These are phyloP conservation scores for Podarcis cretensis DNA, from an alignment of 2,113 vertebrate genomes.

Conservation along the genomic window DNA sequence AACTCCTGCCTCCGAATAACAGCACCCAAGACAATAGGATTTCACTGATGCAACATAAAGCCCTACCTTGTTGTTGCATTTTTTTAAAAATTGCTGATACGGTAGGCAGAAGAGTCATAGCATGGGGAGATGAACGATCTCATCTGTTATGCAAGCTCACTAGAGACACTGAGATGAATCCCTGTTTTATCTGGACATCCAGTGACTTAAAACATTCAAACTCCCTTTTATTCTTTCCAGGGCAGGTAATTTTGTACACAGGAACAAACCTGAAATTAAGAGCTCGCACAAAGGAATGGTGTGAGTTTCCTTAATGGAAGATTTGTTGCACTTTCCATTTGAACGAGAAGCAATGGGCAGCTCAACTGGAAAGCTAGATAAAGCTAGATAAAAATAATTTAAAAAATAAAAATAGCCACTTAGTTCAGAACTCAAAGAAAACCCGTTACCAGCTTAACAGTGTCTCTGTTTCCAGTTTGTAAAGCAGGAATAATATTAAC, in stretches of 20 bases:
- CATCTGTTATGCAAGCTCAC: neutral
- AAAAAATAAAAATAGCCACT: neutral
- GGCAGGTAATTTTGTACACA: neutral
- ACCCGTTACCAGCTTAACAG: neutral
- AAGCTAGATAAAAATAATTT: neutral
- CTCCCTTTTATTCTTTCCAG: neutral
- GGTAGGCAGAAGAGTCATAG: neutral
- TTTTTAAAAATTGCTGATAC: neutral
- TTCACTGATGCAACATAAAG: neutral
- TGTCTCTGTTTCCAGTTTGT: neutral
- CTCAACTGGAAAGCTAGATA: too few species aligned
- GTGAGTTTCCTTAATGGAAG: slow-evolving; percentile 22
- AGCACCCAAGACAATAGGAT: neutral
- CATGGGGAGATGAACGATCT: neutral
- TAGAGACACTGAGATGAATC: neutral
- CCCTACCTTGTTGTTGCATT: neutral
- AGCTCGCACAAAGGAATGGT: neutral
- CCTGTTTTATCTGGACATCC: neutral
- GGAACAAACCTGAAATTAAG: neutral
- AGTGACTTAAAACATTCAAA: neutral
- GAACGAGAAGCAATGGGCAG: neutral
- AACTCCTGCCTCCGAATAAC: neutral
- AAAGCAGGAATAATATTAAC: neutral
- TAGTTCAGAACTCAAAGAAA: neutral
- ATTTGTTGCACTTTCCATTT: slow-evolving; percentile 21